A percentile compares a stretch with the other conserved stretches of the same genome.
These are phyloP conservation scores for Megaleporinus macrocephalus DNA, from an alignment of 2,113 vertebrate genomes.

Conservation along the genomic window DNA sequence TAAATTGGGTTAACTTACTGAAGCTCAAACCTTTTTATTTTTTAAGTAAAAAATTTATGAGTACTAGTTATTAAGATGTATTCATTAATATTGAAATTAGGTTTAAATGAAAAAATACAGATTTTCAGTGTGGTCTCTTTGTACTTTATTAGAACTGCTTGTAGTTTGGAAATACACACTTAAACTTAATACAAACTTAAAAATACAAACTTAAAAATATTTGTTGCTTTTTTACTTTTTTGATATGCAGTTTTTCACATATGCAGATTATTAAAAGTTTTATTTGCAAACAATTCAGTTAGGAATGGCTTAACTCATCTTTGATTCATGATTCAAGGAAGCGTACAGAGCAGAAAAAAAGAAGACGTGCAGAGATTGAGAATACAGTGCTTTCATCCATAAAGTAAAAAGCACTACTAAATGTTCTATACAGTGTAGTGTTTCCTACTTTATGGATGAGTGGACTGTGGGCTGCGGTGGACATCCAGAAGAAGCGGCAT, in stretches of 20 bases:
- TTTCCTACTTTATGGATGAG: conserved; percentile 99
- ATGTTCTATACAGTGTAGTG: conserved; percentile 97
- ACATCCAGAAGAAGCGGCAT: conserved; percentile 12
- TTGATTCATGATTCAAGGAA: conserved; percentile 3
- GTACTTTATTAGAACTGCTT: too few species aligned
- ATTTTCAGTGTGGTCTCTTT: too few species aligned
- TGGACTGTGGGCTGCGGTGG: conserved; percentile 95
- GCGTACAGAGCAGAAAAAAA: neutral
- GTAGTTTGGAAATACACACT: too few species aligned
- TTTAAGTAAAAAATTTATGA: too few species aligned
- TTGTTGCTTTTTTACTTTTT: neutral
- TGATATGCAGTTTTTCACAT: neutral
- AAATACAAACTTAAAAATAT: too few species aligned
- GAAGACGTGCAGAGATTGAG: conserved; percentile 65
- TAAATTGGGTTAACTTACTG: too few species aligned
- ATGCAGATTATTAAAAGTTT: neutral
- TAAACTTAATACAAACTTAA: too few species aligned
- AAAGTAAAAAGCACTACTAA: conserved; percentile 99
- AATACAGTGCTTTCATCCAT: conserved; percentile 99
- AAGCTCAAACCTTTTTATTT: too few species aligned
- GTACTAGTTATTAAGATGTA: too few species aligned
- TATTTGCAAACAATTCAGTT: neutral
- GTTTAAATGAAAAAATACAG: too few species aligned
- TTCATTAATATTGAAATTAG: too few species aligned
- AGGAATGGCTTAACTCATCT: neutral